A percentile compares a stretch with the other conserved stretches of the same genome.
Evolutionary conservation across 2,888 invertebrate species (phyloP).

Genomic region (Selenia dentaria): DNA sequence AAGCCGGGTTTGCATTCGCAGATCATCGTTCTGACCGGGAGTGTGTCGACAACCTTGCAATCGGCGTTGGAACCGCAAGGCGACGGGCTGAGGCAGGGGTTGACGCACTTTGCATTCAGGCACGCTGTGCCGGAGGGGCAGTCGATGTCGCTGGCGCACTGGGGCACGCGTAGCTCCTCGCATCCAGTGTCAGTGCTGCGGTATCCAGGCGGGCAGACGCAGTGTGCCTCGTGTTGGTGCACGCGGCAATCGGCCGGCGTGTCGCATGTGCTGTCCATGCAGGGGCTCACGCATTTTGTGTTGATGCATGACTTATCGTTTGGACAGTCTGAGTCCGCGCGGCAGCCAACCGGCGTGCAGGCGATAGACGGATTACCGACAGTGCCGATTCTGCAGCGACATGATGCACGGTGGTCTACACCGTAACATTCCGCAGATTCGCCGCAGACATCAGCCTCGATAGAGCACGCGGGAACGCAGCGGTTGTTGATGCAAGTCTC

Average conservation of each 20-base stretch:
- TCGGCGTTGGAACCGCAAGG: constrained; percentile 93
- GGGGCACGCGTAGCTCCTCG: constrained; percentile 80
- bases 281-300: constrained; percentile 91
- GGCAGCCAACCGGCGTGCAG: constrained; percentile 93
- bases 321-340: constrained; percentile 92
- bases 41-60: constrained; percentile 91
- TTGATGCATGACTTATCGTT: constrained; percentile 92
- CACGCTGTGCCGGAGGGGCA: constrained; percentile 94
- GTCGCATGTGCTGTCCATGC: constrained; percentile 88
- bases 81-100: constrained; percentile 91
- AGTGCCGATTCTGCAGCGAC: constrained; percentile 92
- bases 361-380: constrained; percentile 92
- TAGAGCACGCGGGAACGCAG: constrained; percentile 92
- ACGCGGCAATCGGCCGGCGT: constrained; percentile 90
- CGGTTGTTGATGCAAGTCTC: constrained; percentile 93
- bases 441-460: constrained; percentile 89
- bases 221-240: constrained; percentile 90
- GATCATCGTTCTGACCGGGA: constrained; percentile 94
- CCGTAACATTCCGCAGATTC: constrained; percentile 92
- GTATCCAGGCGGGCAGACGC: constrained; percentile 92
- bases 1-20: constrained; percentile 95
- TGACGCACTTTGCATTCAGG: constrained; percentile 91
- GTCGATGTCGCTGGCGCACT: constrained; percentile 91
- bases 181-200: constrained; percentile 87
- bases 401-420: constrained; percentile 91